Base-by-base conservation (phyloP, 2,797 vertebrate species). In the Lithobates pipiens region DNA sequence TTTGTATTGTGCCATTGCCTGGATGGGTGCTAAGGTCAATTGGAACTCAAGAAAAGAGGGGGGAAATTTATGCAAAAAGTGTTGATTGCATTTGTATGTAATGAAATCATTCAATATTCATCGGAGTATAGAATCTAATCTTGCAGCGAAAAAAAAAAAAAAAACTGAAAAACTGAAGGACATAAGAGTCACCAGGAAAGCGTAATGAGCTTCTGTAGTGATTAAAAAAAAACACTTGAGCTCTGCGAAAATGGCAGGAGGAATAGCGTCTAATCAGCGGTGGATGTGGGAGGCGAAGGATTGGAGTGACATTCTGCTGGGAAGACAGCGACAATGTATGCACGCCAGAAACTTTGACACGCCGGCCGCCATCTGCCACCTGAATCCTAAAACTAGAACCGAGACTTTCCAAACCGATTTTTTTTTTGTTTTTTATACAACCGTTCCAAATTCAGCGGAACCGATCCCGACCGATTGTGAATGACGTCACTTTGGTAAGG, bases 21-120 rank as follows among this genome's bases (percentile, higher is more conserved):
- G 93, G 92, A 90, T 89, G 94, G 95, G 94, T 93, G 93, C 93
- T 93, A 92, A 92, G 95, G 95, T 95, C 95, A 96, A 95, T 95
- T 95, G 95, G 95, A 95, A 94, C 94, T 95, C 93, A 91, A 95
- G 94, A 93, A 95, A 96, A 95, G 94, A 94, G 92, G 94, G 80
- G 50, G 93, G 89, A 94, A 95, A 95, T 95, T 95, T 95, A 95
- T 95, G 95, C 95, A 95, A 95, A 39, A 95, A 95, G 94, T 95
- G 94, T 95, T 96, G 95, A 96, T 96, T 95, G 95, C 95, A 95
- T 95, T 95, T 95, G 94, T 95, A 95, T 95, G 94, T 95, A 94
- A 95, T 95, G 95, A 95, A 96, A 96, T 95, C 95, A 96, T 95
- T 95, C 95, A 95, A 95, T 95, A 95, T 95, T 96, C 95, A 96